Percentiles rank a stretch among this genome's conserved stretches.
Evolutionary conservation across 2,888 invertebrate species (phyloP).

Genomic region (Lomographa bimaculata): DNA sequence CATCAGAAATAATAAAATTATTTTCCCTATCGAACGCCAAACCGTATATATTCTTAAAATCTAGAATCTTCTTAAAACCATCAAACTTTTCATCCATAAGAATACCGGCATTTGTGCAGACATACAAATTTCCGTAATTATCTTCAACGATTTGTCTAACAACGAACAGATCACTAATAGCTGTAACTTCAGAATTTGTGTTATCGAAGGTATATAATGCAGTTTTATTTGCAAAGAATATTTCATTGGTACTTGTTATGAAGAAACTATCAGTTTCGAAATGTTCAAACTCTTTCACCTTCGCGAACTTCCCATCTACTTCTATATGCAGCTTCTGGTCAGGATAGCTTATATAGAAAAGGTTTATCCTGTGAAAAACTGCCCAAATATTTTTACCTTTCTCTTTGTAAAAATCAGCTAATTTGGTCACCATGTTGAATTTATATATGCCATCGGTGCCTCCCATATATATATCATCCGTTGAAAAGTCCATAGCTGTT

Average conservation of each 20-base stretch:
- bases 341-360: conserved; percentile 65
- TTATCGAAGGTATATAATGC: conserved; percentile 56
- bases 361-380: conserved; percentile 50
- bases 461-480: conserved; percentile 60
- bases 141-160: conserved; percentile 65
- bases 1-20: conserved; percentile 57
- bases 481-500: conserved; percentile 52
- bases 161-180: conserved; percentile 47
- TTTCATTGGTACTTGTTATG: conserved; percentile 36
- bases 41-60: conserved; percentile 53
- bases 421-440: conserved; percentile 55
- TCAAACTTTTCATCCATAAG: conserved; percentile 36
- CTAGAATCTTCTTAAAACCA: conserved; percentile 46
- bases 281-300: conserved; percentile 55
- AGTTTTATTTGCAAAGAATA: conserved; percentile 59
- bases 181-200: conserved; percentile 27
- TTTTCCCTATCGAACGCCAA: conserved; percentile 61
- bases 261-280: conserved; percentile 61
- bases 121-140: conserved; percentile 50
- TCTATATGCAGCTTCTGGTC: conserved; percentile 59
- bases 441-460: conserved; percentile 65
- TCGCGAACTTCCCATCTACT: conserved; percentile 52
- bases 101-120: conserved; percentile 59
- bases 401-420: conserved; percentile 58
- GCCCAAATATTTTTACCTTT: conserved; percentile 61